Evolutionary conservation across 1,140 invertebrate species (phyloP).

Genomic region (Ctenoplectra terminalis): DNA sequence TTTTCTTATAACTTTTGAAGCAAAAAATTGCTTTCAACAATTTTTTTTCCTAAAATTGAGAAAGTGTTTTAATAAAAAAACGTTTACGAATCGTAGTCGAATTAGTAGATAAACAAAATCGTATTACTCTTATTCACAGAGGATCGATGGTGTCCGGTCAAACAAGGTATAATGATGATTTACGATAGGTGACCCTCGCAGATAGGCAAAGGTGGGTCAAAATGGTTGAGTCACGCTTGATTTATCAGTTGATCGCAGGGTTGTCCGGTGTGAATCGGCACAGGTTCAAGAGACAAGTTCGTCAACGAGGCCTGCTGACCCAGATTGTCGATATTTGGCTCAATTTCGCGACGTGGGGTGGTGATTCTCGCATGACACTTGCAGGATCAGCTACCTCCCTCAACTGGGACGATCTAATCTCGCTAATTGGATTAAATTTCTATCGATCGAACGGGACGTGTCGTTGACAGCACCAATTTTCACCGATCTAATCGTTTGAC

Average conservation of each 20-base stretch:
- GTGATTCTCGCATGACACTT: not conserved
- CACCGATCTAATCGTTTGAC: too few species aligned
- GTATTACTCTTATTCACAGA: not conserved
- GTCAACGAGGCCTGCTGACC: conserved; percentile 48
- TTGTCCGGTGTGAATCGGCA: conserved; percentile 17
- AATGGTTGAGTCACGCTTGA: not conserved
- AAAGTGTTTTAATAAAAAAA: too few species aligned
- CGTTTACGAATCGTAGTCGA: too few species aligned
- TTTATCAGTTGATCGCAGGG: conserved; percentile 11
- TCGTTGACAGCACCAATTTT: not conserved
- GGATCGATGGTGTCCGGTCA: not conserved
- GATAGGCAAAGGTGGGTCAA: conserved; percentile 13
- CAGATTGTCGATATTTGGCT: conserved; percentile 42
- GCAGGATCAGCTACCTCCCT: conserved; percentile 13
- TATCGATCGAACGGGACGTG: not conserved
- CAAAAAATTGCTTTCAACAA: not conserved
- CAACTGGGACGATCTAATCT: conserved; percentile 55
- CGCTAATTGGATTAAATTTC: conserved; percentile 41
- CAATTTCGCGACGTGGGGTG: conserved; percentile 9
- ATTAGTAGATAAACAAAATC: not conserved
- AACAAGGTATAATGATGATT: not conserved
- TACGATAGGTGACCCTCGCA: not conserved
- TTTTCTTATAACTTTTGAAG: not conserved
- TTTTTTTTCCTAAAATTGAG: not conserved
- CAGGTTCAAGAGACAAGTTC: conserved; percentile 69